Evolutionary conservation across 2,113 vertebrate species (phyloP), one percentile per base, ranked within the genome.

Genomic region (Carollia perspicillata): DNA sequence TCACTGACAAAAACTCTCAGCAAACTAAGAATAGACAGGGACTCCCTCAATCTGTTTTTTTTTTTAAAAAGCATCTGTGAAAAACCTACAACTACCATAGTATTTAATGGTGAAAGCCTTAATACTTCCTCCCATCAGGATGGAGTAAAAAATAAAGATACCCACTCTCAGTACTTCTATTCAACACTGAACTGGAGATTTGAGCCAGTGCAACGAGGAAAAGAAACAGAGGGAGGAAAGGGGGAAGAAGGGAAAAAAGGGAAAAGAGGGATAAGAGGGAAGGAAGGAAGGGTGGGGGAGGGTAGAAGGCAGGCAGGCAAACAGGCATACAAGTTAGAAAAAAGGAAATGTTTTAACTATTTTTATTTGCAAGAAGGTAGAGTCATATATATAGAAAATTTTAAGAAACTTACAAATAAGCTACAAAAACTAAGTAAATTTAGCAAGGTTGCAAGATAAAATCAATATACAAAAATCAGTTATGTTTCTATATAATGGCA

Each of bases 371-470:
- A 88, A 96, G 69, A 58, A 6, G 90, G 47, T 26, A 85, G 69
- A 89, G 79, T 88, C 8, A 81, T 23, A 2, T 75, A 84, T 23
- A 79, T 35, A 74, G 42, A 86, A 80, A 63, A 71, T 79, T n/a
- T 74, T 30, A 66, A 93, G 63, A 95, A 94, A 85, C 35, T 60
- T 77, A 84, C 6, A 63, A 80, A 86, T 75, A 75, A 53, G 30
- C 60, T 81, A 77, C 9, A 90, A 90, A 92, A 78, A 93, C 30
- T 74, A 85, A 65, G 26, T 94, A 18, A 88, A 69, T 84, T 80
- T 55, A 89, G 26, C 35, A 95, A 84, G 11, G 5, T 68, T 88
- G 40, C 5, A 89, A 33, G 5, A 78, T 60, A 42, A 58, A 63
- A 63, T 30, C 12, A 30, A 63, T 30, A 63, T 63, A 13, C 28